Base-by-base conservation (phyloP, 2,113 vertebrate species). In the Scomber japonicus region DNA sequence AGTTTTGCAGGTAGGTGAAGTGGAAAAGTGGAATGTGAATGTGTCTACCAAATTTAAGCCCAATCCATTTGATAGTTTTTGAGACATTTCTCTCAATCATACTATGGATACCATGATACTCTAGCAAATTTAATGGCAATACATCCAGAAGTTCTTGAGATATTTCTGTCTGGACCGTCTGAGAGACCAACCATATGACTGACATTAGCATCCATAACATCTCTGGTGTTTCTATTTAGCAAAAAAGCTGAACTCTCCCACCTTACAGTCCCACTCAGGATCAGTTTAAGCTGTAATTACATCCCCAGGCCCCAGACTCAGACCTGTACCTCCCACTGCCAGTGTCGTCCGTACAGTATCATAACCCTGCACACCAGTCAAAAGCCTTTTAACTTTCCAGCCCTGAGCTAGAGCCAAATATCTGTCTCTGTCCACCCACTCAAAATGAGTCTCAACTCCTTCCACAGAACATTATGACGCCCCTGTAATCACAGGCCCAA, bases 211-310 rank as follows among this genome's bases (percentile, higher is more conserved):
- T 27, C 24, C 24, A 27, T 27, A 27, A 27, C 24, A 27, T 27
- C 24, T 27, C 24, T 27, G 24, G 24, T 27, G 24, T 27, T 27
- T 27, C 24, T 27, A 27, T 27, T 27, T 27, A 27, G 24, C 24
- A 27, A 27, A 27, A 27, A 27, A 27, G 24, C 24, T 75, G 66
- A 31, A 24, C 61, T 78, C 63, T 5, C 83, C 78, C 72, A 83
- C 81, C 14, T 14, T 60, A 40, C 78, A 85, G 74, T 65, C 84
- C 84, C 68, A 65, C 71, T 63, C 62, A 56, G 63, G 66, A 82
- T 80, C 67, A 35, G 11, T 82, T 76, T 27, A 45, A 67, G 16
- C 71, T 71, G 4, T 71, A 78, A 90, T 68, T 49, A 61, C 71
- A 66, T 85, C 79, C 74, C 74, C 72, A 72, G 80, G 11, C 74